These are phyloP conservation scores for Cheilosia urbana DNA, from an alignment of 2,888 invertebrate species.

Conservation along the genomic window DNA sequence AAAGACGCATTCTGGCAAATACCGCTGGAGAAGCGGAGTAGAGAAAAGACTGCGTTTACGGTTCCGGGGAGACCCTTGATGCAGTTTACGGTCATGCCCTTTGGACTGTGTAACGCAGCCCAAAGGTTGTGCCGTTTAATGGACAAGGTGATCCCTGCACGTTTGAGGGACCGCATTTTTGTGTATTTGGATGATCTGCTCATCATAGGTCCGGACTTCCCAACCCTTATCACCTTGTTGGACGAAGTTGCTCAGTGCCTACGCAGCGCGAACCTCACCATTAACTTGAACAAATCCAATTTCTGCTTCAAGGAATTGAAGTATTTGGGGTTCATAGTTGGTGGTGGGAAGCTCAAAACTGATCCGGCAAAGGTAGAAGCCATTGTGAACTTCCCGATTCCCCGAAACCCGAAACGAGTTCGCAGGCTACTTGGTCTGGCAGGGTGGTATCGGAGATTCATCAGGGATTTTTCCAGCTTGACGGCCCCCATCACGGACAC, in stretches of 20 bases:
- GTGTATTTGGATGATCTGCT: too few relatives aligned
- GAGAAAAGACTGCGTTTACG: conserved; percentile 50
- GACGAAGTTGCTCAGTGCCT: too few relatives aligned
- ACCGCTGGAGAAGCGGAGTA: background rate
- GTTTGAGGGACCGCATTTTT: too few relatives aligned
- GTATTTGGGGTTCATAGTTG: conserved; percentile 55
- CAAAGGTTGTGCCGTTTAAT: too few relatives aligned
- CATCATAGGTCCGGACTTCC: too few relatives aligned
- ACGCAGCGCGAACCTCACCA: conserved; percentile 40
- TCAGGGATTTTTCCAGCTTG: conserved; percentile 37
- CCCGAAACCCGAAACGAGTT: conserved; percentile 44
- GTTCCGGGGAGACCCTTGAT: conserved; percentile 53
- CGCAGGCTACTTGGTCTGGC: conserved; percentile 65
- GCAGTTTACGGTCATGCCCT: conserved; percentile 62
- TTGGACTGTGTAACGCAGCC: conserved; percentile 68
- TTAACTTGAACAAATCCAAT: conserved; percentile 34
- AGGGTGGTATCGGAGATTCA: conserved; percentile 66
- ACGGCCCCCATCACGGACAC: conserved; percentile 49
- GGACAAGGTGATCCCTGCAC: too few relatives aligned
- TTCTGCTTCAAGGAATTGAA: conserved; percentile 56
- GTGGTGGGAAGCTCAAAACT: conserved; percentile 28
- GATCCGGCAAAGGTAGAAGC: conserved; percentile 58
- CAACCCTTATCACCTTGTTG: too few relatives aligned
- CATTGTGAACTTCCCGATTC: conserved; percentile 40
- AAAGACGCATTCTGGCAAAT: too few relatives aligned